Evolutionary conservation across 2,888 invertebrate species (phyloP).

Genomic region (Mesopsocus fuscifrons): DNA sequence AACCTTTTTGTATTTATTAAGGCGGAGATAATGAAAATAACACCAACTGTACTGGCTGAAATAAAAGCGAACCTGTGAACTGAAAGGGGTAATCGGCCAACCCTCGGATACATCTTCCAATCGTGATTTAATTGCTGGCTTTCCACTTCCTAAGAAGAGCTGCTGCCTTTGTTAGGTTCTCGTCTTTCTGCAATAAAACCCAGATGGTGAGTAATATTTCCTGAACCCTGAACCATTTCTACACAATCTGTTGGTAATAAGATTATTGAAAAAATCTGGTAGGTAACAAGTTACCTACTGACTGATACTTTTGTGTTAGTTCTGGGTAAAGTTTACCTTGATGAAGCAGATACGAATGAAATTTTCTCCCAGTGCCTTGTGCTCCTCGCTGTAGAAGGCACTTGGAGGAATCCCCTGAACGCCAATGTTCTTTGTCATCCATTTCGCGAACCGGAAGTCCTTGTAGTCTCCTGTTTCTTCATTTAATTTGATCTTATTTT

Average conservation of each 20-base stretch:
- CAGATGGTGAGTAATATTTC: constrained; percentile 5
- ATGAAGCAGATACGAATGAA: constrained; percentile 87
- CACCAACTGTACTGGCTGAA: too few relatives aligned
- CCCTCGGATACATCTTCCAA: too few relatives aligned
- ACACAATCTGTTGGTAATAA: too few relatives aligned
- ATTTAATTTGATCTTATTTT: constrained; percentile 43
- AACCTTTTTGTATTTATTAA: too few relatives aligned
- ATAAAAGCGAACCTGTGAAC: too few relatives aligned
- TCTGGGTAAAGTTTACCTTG: constrained; percentile 37
- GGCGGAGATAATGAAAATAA: too few relatives aligned
- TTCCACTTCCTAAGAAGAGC: constrained; percentile 20
- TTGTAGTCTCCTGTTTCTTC: constrained; percentile 49
- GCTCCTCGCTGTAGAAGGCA: constrained; percentile 68
- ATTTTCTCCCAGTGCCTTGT: constrained; percentile 67
- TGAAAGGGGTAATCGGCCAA: too few relatives aligned
- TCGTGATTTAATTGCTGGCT: not conserved
- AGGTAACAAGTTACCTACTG: too few relatives aligned
- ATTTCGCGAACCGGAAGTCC: constrained; percentile 88
- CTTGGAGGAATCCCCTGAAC: constrained; percentile 86
- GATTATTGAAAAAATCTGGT: constrained; percentile 12
- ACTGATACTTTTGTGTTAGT: too few relatives aligned
- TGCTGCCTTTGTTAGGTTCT: constrained; percentile 21
- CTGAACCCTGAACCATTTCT: too few relatives aligned
- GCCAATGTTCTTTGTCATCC: constrained; percentile 85
- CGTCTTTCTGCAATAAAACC: constrained; percentile 20